A percentile compares a stretch with the other conserved stretches of the same genome.
phyloP scores from a whole-genome alignment of 2,888 invertebrate genomes.

The Seira musarum region DNA sequence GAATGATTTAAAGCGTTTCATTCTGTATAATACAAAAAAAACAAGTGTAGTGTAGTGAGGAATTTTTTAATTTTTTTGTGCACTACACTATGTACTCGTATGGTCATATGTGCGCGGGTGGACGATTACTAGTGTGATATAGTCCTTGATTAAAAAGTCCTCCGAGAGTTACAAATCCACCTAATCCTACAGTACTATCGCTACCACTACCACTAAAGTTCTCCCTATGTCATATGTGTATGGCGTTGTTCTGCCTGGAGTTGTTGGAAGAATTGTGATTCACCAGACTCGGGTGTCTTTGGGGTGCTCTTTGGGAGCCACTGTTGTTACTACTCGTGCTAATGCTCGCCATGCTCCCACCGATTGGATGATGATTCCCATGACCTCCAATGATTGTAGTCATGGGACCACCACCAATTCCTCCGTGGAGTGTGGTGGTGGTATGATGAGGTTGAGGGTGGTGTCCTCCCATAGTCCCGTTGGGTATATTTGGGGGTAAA shows the following conservation, averaged over 20 bases:
- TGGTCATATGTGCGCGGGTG: conserved; percentile 50
- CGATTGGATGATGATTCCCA: conserved; percentile 11
- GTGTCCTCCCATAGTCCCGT: conserved; percentile 36
- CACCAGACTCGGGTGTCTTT: conserved; percentile 62
- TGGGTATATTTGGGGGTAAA: conserved; percentile 55
- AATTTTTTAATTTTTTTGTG: too few relatives aligned
- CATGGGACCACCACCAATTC: conserved; percentile 35
- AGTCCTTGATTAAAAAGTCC: conserved; percentile 43
- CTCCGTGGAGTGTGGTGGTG: conserved; percentile 10
- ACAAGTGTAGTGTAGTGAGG: too few relatives aligned
- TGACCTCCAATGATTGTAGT: conserved; percentile 44
- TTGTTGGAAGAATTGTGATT: conserved; percentile 53
- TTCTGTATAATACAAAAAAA: neutral
- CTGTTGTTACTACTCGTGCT: conserved; percentile 49
- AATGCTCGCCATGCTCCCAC: conserved; percentile 36
- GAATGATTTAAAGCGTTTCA: neutral
- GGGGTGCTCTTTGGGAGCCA: conserved; percentile 65
- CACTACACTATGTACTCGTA: conserved; percentile 56
- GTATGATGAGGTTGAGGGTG: conserved; percentile 33
- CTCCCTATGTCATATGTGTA: conserved; percentile 79
- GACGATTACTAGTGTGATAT: conserved; percentile 31
- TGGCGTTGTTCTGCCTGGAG: conserved; percentile 76
- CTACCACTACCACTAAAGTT: conserved; percentile 59
- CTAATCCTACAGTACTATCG: conserved; percentile 23
- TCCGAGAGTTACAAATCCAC: conserved; percentile 37